Base-by-base conservation (phyloP, 2,888 invertebrate genomes). In the Meloe dianella region DNA sequence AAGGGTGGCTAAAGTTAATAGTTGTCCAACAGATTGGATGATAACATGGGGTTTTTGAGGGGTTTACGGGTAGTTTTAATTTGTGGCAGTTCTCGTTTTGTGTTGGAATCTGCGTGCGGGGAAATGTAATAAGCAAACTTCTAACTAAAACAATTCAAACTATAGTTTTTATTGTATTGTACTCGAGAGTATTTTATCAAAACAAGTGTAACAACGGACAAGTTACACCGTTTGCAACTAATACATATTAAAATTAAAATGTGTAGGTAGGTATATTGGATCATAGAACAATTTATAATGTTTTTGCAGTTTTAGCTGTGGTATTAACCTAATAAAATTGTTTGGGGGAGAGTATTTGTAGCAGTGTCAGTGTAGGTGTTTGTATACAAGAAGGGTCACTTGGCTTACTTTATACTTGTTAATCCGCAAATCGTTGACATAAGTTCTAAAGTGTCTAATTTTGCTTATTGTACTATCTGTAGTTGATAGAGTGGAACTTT, bases 121-220 rank as follows among this genome's bases (percentile, higher is more conserved):
- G 68, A 75, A 74, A 75, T 73, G 73, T 74, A 76, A 77, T 74
- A 74, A 75, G 74, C 74, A 73, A 74, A 77, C 73, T 77, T 76
- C 73, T 63, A 67, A 67, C 69, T 68, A 64, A 72, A 75, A 75
- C 71, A 75, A 77, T 74, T 75, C 72, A 70, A 73, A 70, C 73
- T 71, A 69, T 71, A 72, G 73, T 76, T 77, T 76, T 76, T 75
- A 76, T 75, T 73, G 74, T 73, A 76, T 75, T 74, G 71, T 72
- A 69, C 76, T 73, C 76, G 47, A 38, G 76, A 74, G 75, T 73
- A 74, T 76, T 75, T 75, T 73, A 73, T 73, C 68, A 69, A 47
- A 74, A 75, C 71, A 71, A 72, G 66, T 71, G 66, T 47, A 59
- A 60, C 61, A 69, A 68, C 68, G 58, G 60, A 63, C 66, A 63